Percentiles rank a stretch among this genome's conserved stretches.
These are phyloP conservation scores for Margaritifera margaritifera DNA, from an alignment of 2,888 invertebrate genomes.

Conservation along the genomic window DNA sequence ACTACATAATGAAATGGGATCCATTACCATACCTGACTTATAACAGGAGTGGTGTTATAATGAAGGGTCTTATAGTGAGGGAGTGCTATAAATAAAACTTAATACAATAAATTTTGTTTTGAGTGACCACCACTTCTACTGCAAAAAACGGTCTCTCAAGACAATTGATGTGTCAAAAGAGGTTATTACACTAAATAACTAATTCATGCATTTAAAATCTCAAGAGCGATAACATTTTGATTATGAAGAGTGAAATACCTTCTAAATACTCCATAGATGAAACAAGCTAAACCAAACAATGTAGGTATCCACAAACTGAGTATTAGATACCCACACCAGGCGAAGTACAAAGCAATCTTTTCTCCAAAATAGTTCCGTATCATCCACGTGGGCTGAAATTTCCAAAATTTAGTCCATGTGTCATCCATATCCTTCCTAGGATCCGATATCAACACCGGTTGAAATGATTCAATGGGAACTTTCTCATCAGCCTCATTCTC, in stretches of 20 bases:
- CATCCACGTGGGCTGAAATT: constrained; percentile 72
- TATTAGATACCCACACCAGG: constrained; percentile 73
- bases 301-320: constrained; percentile 73
- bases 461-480: constrained; percentile 9
- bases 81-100: too few species aligned
- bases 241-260: constrained; percentile 57
- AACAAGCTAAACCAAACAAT: constrained; percentile 71
- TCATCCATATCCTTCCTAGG: constrained; percentile 59
- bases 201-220: not conserved
- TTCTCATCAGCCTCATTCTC: constrained; percentile 9
- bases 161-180: too few species aligned
- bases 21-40: too few species aligned
- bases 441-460: constrained; percentile 22
- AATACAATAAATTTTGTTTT: too few species aligned
- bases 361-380: constrained; percentile 74
- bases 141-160: too few species aligned
- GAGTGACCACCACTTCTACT: too few species aligned
- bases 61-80: too few species aligned
- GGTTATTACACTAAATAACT: too few species aligned
- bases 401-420: constrained; percentile 64
- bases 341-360: constrained; percentile 74
- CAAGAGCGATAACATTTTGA: not conserved
- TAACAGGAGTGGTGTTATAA: too few species aligned
- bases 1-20: too few species aligned
- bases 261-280: constrained; percentile 70